Evolutionary conservation across 2,888 invertebrate species (phyloP), one percentile per base, ranked within the genome.

Genomic region (Leptopilina myrica): DNA sequence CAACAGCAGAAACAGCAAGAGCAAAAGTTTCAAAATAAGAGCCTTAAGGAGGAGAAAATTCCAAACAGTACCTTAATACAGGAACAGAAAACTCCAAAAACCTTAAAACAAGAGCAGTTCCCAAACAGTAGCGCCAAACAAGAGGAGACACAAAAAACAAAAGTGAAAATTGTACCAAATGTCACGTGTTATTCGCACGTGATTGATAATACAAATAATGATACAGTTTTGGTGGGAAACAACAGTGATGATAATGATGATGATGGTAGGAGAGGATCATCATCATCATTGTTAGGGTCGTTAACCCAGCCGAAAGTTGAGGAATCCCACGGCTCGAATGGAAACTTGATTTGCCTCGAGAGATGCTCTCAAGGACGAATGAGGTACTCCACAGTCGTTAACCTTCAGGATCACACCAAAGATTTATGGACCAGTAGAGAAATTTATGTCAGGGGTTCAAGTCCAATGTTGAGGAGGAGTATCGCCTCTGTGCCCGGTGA

Each of bases 351-450:
- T 33, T 56, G 33, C 56, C 33, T 56, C 14, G 20, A 53, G 56
- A 43, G 46, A 56, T 15, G 11, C 56, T 43, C 76, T n/a, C 56
- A 76, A 62, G 77, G 78, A 40, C 80, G 81, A 3, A 67, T 46
- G 64, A 83, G 79, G 67, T 83, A 82, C 75, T 78, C 78, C n/a
- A 83, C 82, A 14, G 66, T 81, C 9, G 82, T 83, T 33, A 79
- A 78, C 20, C 76, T 83, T 11, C 79, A 76, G 53, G 62, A 20
- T 62, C 66, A 76, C 15, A 67, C 76, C 11, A 67, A 78, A 33
- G 26, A 73, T 73, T 73, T 73, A 73, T 53, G 73, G 56, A n/a
- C 73, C 33, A 56, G 56, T 73, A 4, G 9, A 26, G 56, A 73
- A 53, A 73, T 56, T 73, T 56, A 56, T 56, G 56, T 33, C 53